phyloP scores from a whole-genome alignment of 2,888 invertebrate genomes.

The Philereme transversata region DNA sequence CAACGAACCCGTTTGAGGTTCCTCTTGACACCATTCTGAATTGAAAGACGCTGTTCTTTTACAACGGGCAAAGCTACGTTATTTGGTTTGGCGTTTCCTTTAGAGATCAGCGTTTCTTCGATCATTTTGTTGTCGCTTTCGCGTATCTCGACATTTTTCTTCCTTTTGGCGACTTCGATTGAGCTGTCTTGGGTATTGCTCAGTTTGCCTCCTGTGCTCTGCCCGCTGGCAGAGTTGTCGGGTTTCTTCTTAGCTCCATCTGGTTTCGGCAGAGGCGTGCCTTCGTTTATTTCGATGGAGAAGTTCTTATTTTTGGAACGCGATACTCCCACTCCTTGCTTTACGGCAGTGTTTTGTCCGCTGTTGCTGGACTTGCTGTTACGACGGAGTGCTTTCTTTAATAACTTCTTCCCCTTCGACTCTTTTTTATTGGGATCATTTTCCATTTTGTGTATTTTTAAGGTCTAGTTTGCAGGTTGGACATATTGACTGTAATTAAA shows the following conservation, averaged over 20 bases:
- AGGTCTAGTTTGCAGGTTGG: constrained; percentile 42
- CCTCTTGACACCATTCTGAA: constrained; percentile 55
- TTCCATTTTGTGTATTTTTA: constrained; percentile 74
- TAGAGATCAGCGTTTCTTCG: constrained; percentile 39
- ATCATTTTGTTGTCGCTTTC: constrained; percentile 57
- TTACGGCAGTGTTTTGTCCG: constrained; percentile 54
- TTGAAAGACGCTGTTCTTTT: constrained; percentile 39
- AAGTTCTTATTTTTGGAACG: constrained; percentile 63
- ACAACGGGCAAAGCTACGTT: constrained; percentile 36
- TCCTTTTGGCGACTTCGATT: constrained; percentile 42
- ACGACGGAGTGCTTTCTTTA: constrained; percentile 73
- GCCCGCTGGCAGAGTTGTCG: constrained; percentile 37
- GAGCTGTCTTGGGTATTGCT: constrained; percentile 29
- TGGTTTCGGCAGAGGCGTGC: constrained; percentile 59
- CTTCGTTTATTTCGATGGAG: constrained; percentile 59
- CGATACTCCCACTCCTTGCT: constrained; percentile 54
- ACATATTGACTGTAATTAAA: constrained; percentile 69
- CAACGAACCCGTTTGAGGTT: constrained; percentile 70
- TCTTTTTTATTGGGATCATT: constrained; percentile 80
- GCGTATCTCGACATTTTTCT: constrained; percentile 60
- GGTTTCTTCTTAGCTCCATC: constrained; percentile 56
- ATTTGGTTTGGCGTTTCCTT: constrained; percentile 38
- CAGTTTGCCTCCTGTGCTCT: constrained; percentile 19
- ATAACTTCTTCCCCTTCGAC: constrained; percentile 75
- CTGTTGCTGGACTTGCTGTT: constrained; percentile 68